Evolutionary conservation across 1,140 invertebrate species (phyloP).

Genomic region (Leptopilina clavipes): DNA sequence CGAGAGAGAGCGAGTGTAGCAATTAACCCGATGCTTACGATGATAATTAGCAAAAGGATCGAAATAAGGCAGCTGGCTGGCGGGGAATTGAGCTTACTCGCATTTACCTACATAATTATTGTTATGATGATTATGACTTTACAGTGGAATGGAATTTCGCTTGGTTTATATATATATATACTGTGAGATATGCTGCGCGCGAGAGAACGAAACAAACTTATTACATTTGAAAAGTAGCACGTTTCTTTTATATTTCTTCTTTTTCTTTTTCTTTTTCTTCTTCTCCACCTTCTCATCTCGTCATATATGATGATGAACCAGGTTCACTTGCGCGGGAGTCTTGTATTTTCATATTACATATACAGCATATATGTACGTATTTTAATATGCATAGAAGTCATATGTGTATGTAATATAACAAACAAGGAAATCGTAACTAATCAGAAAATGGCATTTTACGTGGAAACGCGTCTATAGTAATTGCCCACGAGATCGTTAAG

Average conservation of each 20-base stretch:
- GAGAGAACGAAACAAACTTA: slow-evolving; percentile 52
- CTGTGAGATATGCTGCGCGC: slow-evolving; percentile 43
- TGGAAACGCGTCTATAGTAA: slow-evolving; percentile 50
- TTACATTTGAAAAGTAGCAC: slow-evolving; percentile 52
- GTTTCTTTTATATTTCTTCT: slow-evolving; percentile 49
- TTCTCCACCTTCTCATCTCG: no score
- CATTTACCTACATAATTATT: slow-evolving; percentile 74
- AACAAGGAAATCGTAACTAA: slow-evolving; percentile 49
- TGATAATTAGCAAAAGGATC: slow-evolving; percentile 71
- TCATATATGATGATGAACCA: slow-evolving; percentile 43
- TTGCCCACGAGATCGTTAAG: slow-evolving; percentile 54
- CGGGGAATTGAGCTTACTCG: slow-evolving; percentile 58
- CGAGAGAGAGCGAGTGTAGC: slow-evolving; percentile 61
- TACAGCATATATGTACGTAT: slow-evolving; percentile 44
- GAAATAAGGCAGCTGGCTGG: slow-evolving; percentile 70
- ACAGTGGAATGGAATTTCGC: slow-evolving; percentile 55
- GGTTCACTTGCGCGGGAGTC: slow-evolving; percentile 41
- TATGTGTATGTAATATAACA: slow-evolving; percentile 39
- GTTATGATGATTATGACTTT: slow-evolving; percentile 70
- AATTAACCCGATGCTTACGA: slow-evolving; percentile 72
- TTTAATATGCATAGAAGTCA: slow-evolving; percentile 43
- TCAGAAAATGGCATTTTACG: slow-evolving; percentile 53
- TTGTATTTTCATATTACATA: slow-evolving; percentile 47
- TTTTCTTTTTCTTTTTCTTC: slow-evolving; percentile 28
- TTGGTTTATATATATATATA: slow-evolving; percentile 36